A percentile compares a stretch with the other conserved stretches of the same genome.
These are phyloP conservation scores for Halictus rubicundus DNA, from an alignment of 1,140 invertebrate genomes.

Conservation along the genomic window DNA sequence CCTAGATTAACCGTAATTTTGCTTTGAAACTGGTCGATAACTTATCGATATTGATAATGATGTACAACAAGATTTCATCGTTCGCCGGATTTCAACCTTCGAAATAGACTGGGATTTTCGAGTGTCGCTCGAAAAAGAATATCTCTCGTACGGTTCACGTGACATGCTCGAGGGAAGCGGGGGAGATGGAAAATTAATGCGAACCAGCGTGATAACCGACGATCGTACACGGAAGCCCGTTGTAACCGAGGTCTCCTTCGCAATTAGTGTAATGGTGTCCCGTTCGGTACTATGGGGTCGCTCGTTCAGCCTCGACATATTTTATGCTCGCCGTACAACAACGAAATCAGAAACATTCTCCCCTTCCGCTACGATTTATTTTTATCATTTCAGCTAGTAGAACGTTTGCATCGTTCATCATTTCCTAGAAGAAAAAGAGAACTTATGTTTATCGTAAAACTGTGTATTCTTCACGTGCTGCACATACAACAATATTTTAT, in stretches of 20 bases:
- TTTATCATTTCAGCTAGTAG: too few relatives aligned
- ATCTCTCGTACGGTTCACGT: neutral
- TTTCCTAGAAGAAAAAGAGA: too few relatives aligned
- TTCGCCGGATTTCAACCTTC: too few relatives aligned
- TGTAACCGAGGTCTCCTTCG: neutral
- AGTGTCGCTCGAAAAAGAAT: conserved; percentile 8
- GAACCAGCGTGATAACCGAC: neutral
- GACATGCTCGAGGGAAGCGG: neutral
- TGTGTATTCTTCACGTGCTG: too few relatives aligned
- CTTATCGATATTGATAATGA: neutral
- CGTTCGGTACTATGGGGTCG: neutral
- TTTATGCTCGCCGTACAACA: too few relatives aligned
- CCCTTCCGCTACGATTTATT: too few relatives aligned
- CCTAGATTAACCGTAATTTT: neutral
- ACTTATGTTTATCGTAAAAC: too few relatives aligned
- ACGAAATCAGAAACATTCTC: too few relatives aligned
- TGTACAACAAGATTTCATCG: too few relatives aligned
- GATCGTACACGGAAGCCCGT: neutral
- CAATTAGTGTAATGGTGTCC: neutral
- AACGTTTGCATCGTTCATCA: too few relatives aligned
- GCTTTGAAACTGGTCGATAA: neutral
- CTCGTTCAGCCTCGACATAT: neutral
- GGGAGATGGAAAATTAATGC: conserved; percentile 18
- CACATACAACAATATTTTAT: too few relatives aligned
- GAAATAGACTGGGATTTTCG: neutral